Evolutionary conservation across 2,888 invertebrate genomes (phyloP).

Genomic region (Conistra vaccinii): DNA sequence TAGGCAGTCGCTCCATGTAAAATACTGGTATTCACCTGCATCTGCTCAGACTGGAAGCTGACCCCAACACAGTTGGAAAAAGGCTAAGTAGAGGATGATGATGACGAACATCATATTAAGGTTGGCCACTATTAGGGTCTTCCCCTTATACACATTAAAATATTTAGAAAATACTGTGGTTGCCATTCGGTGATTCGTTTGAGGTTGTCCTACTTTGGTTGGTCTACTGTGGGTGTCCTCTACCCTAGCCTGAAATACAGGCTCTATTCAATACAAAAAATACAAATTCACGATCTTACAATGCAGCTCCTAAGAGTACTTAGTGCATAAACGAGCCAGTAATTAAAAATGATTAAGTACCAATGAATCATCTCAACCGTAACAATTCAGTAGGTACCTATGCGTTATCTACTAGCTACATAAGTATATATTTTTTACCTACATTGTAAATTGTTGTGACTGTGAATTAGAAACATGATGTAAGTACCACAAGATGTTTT

Average conservation of each 20-base stretch:
- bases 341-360: constrained; percentile 50
- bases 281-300: not conserved
- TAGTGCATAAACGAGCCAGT: constrained; percentile 5
- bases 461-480: not conserved
- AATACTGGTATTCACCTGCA: no score
- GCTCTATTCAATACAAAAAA: not conserved
- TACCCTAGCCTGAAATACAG: not conserved
- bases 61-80: no score
- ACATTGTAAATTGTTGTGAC: not conserved
- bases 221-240: not conserved
- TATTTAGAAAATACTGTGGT: not conserved
- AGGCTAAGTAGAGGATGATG: no score
- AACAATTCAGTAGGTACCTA: not conserved
- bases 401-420: not conserved
- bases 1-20: no score
- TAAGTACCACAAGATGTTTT: not conserved
- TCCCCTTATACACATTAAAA: not conserved
- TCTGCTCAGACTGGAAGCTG: no score
- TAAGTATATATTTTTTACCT: not conserved
- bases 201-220: not conserved
- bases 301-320: not conserved
- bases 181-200: not conserved
- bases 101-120: no score
- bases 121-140: no score
- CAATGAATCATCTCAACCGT: constrained; percentile 27